phyloP scores from a whole-genome alignment of 2,797 vertebrate genomes.

The Falco rusticolus region DNA sequence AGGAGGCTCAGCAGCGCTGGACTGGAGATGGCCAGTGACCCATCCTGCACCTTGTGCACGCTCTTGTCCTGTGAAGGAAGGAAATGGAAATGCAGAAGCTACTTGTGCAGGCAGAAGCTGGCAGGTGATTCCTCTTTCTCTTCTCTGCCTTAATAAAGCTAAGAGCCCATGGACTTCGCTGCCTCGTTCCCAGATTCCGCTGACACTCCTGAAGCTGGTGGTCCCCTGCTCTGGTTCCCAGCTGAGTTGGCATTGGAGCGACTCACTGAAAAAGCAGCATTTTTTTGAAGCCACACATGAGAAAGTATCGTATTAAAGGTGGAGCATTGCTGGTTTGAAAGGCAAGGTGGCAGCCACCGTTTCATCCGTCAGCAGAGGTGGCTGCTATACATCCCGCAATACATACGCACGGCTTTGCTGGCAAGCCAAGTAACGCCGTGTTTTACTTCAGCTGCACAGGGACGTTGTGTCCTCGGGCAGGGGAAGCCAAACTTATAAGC shows the following conservation, averaged over 20 bases:
- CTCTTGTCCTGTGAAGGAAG: neutral
- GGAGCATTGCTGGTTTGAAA: neutral
- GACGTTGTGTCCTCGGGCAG: neutral
- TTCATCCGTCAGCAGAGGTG: slow-evolving; percentile 1
- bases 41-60: neutral
- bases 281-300: neutral
- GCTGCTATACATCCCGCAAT: neutral
- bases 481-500: neutral
- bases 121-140: neutral
- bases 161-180: neutral
- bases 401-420: neutral
- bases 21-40: neutral
- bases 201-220: neutral
- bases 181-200: neutral
- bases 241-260: neutral
- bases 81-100: slow-evolving; percentile 19
- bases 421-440: neutral
- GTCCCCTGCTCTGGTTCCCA: neutral
- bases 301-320: neutral
- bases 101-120: neutral
- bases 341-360: neutral
- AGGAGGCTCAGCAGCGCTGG: accelerated
- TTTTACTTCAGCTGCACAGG: neutral
- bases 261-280: neutral
- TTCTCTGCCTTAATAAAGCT: neutral